A percentile compares a stretch with the other conserved stretches of the same genome.
Evolutionary conservation across 2,888 invertebrate species (phyloP).

Genomic region (Halictus quadricinctus): DNA sequence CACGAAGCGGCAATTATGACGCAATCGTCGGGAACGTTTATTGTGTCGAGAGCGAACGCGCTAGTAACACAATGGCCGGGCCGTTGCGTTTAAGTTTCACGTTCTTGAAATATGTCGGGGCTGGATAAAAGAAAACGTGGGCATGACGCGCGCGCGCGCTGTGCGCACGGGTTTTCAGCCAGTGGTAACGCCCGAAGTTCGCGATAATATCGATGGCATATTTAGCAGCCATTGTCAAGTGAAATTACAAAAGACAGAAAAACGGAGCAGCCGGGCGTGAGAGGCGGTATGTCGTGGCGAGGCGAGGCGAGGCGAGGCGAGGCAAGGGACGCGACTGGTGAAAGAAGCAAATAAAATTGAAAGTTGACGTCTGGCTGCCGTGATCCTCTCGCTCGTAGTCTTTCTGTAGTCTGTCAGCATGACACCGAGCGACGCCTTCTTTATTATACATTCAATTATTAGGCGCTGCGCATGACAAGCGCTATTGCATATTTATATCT

Average conservation of each 20-base stretch:
- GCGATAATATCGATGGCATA: constrained; percentile 48
- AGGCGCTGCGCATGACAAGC: constrained; percentile 81
- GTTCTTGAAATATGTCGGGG: neutral
- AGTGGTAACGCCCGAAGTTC: neutral
- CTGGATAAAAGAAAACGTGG: constrained; percentile 17
- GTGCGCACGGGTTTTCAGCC: neutral
- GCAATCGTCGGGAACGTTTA: neutral
- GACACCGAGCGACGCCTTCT: constrained; percentile 80
- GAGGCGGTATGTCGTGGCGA: constrained; percentile 30
- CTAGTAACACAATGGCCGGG: neutral
- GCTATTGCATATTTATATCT: constrained; percentile 81
- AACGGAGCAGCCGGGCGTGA: constrained; percentile 45
- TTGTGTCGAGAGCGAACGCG: constrained; percentile 3
- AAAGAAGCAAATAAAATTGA: constrained; percentile 76
- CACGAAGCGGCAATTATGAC: neutral
- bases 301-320: constrained; percentile 29
- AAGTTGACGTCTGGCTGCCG: constrained; percentile 77
- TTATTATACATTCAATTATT: constrained; percentile 82
- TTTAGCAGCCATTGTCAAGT: constrained; percentile 25
- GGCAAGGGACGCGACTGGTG: constrained; percentile 24
- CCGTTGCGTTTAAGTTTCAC: neutral
- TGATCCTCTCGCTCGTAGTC: constrained; percentile 60
- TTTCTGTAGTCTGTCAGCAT: constrained; percentile 76
- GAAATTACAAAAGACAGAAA: constrained; percentile 53
- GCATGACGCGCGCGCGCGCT: neutral